Base-by-base conservation (phyloP, 2,113 vertebrate genomes). In the Semnopithecus entellus region DNA sequence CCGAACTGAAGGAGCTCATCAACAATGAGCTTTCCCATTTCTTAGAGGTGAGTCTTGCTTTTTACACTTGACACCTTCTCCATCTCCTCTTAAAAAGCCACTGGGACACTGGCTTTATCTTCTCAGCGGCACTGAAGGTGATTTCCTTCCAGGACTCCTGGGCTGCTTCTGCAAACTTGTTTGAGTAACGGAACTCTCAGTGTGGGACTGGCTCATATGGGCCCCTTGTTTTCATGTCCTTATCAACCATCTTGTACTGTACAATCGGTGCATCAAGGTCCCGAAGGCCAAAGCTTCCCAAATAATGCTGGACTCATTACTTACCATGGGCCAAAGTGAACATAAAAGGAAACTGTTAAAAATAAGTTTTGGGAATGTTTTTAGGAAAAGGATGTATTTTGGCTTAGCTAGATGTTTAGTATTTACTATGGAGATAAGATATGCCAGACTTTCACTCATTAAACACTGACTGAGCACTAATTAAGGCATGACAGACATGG, bases 1-100 rank as follows among this genome's bases (percentile, higher is more conserved):
- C 98, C 0, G 99, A 99, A 94, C 98, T 99, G 93, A 99, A 99
- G 97, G 99, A 99, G 8, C 98, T 99, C 94, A 99, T 99, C 61
- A 98, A 99, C 61, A 98, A 98, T 0, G 99, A 99, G 95, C 97
- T 99, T 89, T 97, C 98, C 0, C 98, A 98, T 2, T 99, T 99
- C 88, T 98, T 99, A 38, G 98, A 98, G 76, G 99, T 99, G 95
- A 99, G 99, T 98, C 48, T 64, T 59, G 38, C 27, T 81, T 88
- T 76, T 18, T 5, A n/a, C 61, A 78, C 45, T 3, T 0, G 6
- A 4, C n/a, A 35, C 30, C 10, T 16, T 27, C 59, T 8, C 20
- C 38, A 12, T 55, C 25, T 40, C 81, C 22, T 2, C 32, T 64
- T 22, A 32, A 25, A 52, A 57, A 38, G 8, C 45, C 40, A 25